Percentiles rank a stretch among this genome's conserved stretches.
Conservation (phyloP, 2,888 invertebrate genomes). For the Apocheima hispidaria region DNA sequence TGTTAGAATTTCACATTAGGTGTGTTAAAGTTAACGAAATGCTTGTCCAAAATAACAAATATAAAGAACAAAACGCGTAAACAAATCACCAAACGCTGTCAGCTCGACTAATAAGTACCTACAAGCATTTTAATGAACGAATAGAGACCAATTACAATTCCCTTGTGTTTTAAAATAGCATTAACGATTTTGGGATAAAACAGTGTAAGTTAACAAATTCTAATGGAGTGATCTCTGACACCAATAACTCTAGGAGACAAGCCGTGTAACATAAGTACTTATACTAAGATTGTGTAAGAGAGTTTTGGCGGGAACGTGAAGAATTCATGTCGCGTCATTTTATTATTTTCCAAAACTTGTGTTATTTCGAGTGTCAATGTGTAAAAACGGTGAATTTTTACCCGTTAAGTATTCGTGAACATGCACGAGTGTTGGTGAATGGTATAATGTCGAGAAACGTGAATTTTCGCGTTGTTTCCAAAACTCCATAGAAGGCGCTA, state of each 20-base stretch:
- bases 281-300: not conserved
- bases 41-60: constrained; percentile 23
- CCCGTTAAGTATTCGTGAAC: too few species aligned
- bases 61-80: constrained; percentile 61
- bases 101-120: constrained; percentile 61
- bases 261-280: not conserved
- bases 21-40: constrained; percentile 24
- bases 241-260: constrained; percentile 39
- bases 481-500: too few species aligned
- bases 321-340: too few species aligned
- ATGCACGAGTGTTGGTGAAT: too few species aligned
- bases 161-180: constrained; percentile 60
- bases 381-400: too few species aligned
- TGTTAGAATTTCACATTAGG: constrained; percentile 27
- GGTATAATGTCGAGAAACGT: too few species aligned
- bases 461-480: too few species aligned
- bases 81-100: constrained; percentile 76
- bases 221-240: constrained; percentile 48
- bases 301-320: too few species aligned
- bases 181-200: constrained; percentile 65
- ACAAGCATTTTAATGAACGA: constrained; percentile 81
- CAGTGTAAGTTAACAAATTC: constrained; percentile 64
- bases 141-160: constrained; percentile 72
- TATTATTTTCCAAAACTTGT: too few species aligned
- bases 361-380: too few species aligned